Base-by-base conservation (phyloP, 2,113 vertebrate species). In the Poeciliopsis occidentalis region DNA sequence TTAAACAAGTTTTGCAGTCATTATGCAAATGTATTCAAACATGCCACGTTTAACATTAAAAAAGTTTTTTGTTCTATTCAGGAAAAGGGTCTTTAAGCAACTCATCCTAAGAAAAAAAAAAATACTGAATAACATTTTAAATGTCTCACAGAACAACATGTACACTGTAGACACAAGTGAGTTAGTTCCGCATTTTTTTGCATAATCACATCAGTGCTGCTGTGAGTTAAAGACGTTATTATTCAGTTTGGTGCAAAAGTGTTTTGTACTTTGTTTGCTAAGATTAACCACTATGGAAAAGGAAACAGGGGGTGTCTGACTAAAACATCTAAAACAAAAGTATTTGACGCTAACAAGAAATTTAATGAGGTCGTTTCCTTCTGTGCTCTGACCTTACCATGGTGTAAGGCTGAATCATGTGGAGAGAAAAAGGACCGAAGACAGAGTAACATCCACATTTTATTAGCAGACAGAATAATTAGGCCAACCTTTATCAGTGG, bases 11-110 rank as follows among this genome's bases (percentile, higher is more conserved):
- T 69, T 76, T 75, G 51, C 61, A 73, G 75, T 85, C 64, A 85
- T 76, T 83, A 87, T 85, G 85, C 26, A 75, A 85, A 91, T 87
- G 76, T 68, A 77, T 85, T 77, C 78, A 85, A 81, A 88, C 73
- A 71, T 79, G 78, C 70, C 60, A 39, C 72, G 70, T 68, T 63
- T 60, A 76, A 83, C 72, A 70, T 78, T 64, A 65, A 54, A 24
- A 77, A 76, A 15, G 44, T 7, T 62, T 86, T 61, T 34, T 73
- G 24, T 39, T 17, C 22, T 26, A 54, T 82, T 26, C 60, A 69
- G 12, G 44, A 64, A 83, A 63, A 0, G 30, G 10, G 51, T 63
- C 72, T 71, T 11, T 70, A 84, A 84, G 84, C 75, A 82, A 69
- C n/a, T 10, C 29, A 77, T 64, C 65, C 22, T 37, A 26, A 81